Conservation (phyloP, 1,140 invertebrate species). For the Adoxophyes honmai region DNA sequence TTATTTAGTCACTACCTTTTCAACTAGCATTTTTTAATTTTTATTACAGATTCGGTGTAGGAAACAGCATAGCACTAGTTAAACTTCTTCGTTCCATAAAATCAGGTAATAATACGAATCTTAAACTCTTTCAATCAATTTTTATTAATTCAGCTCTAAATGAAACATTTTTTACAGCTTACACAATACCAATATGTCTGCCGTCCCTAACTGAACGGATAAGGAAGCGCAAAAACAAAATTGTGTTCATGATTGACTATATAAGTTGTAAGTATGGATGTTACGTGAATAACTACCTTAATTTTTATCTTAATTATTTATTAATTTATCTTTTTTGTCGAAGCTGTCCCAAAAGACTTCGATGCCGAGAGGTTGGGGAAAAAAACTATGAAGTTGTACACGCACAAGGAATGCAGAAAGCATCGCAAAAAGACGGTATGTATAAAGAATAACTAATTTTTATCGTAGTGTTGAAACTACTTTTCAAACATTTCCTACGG, state of each 20-base stretch:
- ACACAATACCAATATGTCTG: constrained; percentile 56
- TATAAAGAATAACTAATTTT: too few species aligned
- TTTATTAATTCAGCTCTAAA: neutral
- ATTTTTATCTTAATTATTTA: too few species aligned
- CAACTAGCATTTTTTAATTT: constrained; percentile 7
- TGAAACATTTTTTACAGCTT: constrained; percentile 38
- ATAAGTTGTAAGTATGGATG: constrained; percentile 61
- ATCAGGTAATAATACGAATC: too few species aligned
- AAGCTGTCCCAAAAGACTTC: constrained; percentile 58
- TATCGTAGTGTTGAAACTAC: too few species aligned
- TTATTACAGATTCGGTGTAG: constrained; percentile 54
- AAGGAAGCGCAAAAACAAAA: constrained; percentile 39
- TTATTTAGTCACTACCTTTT: constrained; percentile 8
- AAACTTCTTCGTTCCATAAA: constrained; percentile 55
- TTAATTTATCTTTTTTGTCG: too few species aligned
- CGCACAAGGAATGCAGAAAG: constrained; percentile 53
- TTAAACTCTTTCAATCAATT: too few species aligned
- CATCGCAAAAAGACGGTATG: constrained; percentile 46
- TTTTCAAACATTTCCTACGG: too few species aligned
- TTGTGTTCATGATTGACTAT: constrained; percentile 57
- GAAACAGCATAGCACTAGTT: constrained; percentile 53
- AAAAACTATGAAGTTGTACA: constrained; percentile 54
- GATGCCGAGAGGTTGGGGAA: constrained; percentile 60
- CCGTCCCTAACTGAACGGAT: constrained; percentile 43
- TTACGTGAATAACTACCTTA: too few species aligned